phyloP scores from a whole-genome alignment of 2,797 vertebrate genomes.

The Manis crassicaudata region DNA sequence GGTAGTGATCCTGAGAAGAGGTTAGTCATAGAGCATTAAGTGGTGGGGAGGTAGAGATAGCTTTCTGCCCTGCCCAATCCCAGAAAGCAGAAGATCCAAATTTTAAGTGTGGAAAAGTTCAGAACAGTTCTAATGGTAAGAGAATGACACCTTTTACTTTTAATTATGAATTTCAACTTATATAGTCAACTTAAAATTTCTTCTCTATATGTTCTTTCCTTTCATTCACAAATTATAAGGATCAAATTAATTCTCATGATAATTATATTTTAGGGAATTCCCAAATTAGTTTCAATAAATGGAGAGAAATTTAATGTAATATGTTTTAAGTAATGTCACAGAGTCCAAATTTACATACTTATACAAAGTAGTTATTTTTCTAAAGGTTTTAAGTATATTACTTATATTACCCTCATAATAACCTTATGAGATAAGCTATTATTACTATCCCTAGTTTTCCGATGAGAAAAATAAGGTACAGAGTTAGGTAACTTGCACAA shows the following conservation, averaged over 20 bases:
- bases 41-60: background rate
- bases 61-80: background rate
- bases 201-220: background rate
- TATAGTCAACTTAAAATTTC: background rate
- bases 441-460: background rate
- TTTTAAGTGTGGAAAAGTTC: background rate
- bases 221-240: constrained; percentile 1
- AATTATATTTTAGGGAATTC: background rate
- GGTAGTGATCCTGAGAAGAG: background rate
- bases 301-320: background rate
- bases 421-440: background rate
- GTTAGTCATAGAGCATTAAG: background rate
- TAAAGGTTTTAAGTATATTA: background rate
- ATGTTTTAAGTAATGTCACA: background rate
- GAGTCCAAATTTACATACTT: background rate
- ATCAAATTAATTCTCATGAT: constrained; percentile 11
- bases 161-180: background rate
- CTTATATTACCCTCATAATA: background rate
- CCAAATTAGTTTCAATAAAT: background rate
- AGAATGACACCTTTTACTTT: background rate
- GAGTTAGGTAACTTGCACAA: background rate
- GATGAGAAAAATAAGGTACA: background rate
- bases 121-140: background rate
- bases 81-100: background rate
- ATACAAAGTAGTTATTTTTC: background rate